Base-by-base conservation (phyloP, 30 jellyfish, hydroid and myxozoan genomes). In the Catostylus mosaicus region DNA sequence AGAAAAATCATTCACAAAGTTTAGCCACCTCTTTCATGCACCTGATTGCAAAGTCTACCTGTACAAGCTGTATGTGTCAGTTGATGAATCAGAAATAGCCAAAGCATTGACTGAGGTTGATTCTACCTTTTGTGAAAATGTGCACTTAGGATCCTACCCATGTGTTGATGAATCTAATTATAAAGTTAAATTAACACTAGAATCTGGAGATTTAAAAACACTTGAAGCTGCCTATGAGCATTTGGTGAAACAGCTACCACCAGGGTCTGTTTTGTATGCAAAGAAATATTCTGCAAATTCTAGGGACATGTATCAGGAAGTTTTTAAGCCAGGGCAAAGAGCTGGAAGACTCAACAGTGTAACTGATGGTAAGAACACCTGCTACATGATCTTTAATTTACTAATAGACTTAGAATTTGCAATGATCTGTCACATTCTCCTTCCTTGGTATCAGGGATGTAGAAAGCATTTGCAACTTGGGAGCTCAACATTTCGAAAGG, bases 71-170 rank as follows among this genome's bases (percentile, higher is more conserved):
- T 93, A 93, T 66, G 43, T 87, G n/a, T 67, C 96, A 4, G 75
- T 69, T 0, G 88, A 82, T 47, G 98, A 93, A 82, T 67, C 96
- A 2, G 82, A 70, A 22, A 82, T 93, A 16, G 91, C 96, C 38
- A 75, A 48, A 29, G 83, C 83, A 27, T 51, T 93, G 36, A 89
- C 87, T 18, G 79, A 61, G 23, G 75, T 85, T 8, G 93, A 80
- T 37, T 40, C 78, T 19, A 51, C 34, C 7, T 93, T 80, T 65
- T 54, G 81, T 23, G 82, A 78, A 20, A 35, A 43, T 14, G 86
- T 87, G 20, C 91, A 83, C 62, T 77, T 93, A 16, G 98, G 98
- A 27, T 93, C 98, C 1, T 93, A 93, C 56, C 98, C 98, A 3
- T 64, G 71, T 40, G 72, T 87, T 27, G 81, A 73, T 66, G 84